Percentiles rank a stretch among this genome's conserved stretches.
Conservation (phyloP, 2,113 vertebrate species). For the Nannobrachium achirus region DNA sequence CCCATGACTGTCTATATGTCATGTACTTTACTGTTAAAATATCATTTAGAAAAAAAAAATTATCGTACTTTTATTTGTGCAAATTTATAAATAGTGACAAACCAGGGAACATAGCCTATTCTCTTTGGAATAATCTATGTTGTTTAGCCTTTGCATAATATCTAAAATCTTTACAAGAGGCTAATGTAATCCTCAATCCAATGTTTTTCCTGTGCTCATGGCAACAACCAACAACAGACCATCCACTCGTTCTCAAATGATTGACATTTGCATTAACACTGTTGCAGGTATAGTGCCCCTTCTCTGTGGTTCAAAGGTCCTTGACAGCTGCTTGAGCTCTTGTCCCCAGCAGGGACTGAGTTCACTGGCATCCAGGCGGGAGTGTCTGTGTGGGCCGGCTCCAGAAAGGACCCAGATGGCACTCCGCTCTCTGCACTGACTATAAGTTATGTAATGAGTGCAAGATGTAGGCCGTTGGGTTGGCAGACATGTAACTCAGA, state of each 20-base stretch:
- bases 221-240: background rate
- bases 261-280: background rate
- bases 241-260: background rate
- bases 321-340: conserved; percentile 8
- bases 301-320: conserved; percentile 45
- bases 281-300: background rate
- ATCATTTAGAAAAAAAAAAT: too few relatives aligned
- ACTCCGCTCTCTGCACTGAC: background rate
- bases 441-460: conserved; percentile 16
- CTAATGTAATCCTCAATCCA: background rate
- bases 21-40: too few relatives aligned
- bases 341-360: background rate
- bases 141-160: too few relatives aligned
- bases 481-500: too few relatives aligned
- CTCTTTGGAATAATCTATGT: background rate
- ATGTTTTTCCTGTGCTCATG: conserved; percentile 2
- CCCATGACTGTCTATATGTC: too few relatives aligned
- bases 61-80: too few relatives aligned
- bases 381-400: conserved; percentile 11
- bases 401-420: conserved; percentile 13
- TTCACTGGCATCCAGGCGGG: conserved; percentile 10
- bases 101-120: background rate
- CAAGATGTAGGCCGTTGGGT: too few relatives aligned
- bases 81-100: conserved; percentile 17
- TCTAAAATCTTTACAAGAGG: background rate